phyloP scores from a whole-genome alignment of 2,113 vertebrate genomes.

The Nothobranchius furzeri region DNA sequence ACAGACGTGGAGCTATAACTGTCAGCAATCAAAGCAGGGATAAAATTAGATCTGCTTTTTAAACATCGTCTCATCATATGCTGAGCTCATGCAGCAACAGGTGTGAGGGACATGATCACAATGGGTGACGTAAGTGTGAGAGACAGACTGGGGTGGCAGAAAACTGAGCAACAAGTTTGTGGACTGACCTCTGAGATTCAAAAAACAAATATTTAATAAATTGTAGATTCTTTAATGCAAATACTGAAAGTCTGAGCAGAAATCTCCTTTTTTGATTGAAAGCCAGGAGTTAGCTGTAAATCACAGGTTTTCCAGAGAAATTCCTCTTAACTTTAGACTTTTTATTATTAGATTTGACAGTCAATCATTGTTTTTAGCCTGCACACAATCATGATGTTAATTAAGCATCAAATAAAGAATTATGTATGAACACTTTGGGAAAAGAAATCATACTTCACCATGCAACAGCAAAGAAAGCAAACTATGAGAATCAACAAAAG shows the following conservation, averaged over 20 bases:
- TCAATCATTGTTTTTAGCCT: no score
- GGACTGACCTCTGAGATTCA: background rate
- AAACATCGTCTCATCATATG: constrained; percentile 62
- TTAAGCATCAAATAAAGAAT: no score
- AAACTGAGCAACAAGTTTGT: constrained; percentile 6
- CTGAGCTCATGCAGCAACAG: constrained; percentile 71
- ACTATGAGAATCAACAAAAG: no score
- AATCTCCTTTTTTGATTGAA: background rate
- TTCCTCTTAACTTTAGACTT: no score
- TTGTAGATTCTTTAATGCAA: background rate
- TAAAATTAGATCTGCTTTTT: constrained; percentile 65
- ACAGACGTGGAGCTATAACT: constrained; percentile 42
- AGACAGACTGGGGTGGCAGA: constrained; percentile 30
- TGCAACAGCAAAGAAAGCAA: no score
- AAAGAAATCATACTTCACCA: no score
- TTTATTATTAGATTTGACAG: no score
- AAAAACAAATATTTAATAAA: background rate
- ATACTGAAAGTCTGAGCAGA: background rate
- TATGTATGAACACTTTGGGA: no score
- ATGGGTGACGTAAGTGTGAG: constrained; percentile 64
- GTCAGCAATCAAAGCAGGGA: constrained; percentile 64
- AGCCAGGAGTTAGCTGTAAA: no score
- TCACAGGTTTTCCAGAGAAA: no score
- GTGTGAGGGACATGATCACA: constrained; percentile 54
- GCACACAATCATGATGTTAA: no score